Base-by-base conservation (phyloP, 2,113 vertebrate genomes). In the Halcyon malimbica region DNA sequence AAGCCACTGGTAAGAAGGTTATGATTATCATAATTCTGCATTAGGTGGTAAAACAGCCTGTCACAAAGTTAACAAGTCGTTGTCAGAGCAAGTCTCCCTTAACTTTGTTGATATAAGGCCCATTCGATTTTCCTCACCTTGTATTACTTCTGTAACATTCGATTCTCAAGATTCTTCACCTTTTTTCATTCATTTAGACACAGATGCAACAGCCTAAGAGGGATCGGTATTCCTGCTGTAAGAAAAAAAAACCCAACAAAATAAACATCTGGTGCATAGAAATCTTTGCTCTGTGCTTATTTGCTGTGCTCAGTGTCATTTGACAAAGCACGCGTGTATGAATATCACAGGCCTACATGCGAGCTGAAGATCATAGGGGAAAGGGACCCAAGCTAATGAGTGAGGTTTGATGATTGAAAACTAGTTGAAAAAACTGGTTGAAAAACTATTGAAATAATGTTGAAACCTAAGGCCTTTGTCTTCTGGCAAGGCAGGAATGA, bases 261-360 rank as follows among this genome's bases (percentile, higher is more conserved):
- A 54, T 8, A 4, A 5, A 42, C 28, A 7, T 48, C 21, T 59
- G 57, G 8, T 84, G 25, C 37, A 20, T 7, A 33, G 69, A 63
- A 79, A 59, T 9, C 9, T 92, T 86, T 83, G 9, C 20, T 82
- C 25, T 65, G 44, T 26, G 39, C 44, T 25, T 9, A 8, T 64
- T 82, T 84, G 24, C 26, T 9, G 3, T 51, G 19, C 57, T 82
- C 57, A 8, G 16, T 74, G 41, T 75, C 31, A 11, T 31, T 56
- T 0, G 1, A 25, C 33, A 84, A 64, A 28, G 11, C 54, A 23
- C 0, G 0, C 29, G 24, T 11, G 26, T 60, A 63, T 41, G 21
- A 69, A 37, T 10, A 14, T 62, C 76, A 48, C 14, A 80, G 48
- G 46, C 21, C 42, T 57, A 11, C 0, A 4, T 28, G 26, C 21